These are phyloP conservation scores for Netta rufina DNA, from an alignment of 2,797 vertebrate species.

Conservation along the genomic window DNA sequence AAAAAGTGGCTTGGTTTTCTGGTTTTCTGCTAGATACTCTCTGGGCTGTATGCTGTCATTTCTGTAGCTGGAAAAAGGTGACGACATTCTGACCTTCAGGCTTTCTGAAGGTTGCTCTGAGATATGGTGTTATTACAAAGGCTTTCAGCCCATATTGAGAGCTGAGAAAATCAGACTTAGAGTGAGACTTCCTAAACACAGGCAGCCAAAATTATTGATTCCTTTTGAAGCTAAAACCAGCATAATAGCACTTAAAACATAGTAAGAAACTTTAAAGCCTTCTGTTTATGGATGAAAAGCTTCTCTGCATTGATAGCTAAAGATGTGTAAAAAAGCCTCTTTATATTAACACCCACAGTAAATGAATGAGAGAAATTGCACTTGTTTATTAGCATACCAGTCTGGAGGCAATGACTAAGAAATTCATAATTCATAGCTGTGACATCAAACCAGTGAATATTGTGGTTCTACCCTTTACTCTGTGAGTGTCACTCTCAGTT, in stretches of 20 bases:
- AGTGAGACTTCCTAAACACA: not conserved
- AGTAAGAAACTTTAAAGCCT: not conserved
- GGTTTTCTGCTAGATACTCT: not conserved
- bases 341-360: conserved; percentile 41
- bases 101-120: not conserved
- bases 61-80: not conserved
- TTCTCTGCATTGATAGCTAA: conserved; percentile 10
- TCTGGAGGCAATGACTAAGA: conserved; percentile 39
- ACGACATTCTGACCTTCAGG: not conserved
- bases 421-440: conserved; percentile 53
- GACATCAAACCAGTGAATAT: conserved; percentile 25
- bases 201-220: not conserved
- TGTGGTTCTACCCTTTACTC: not conserved
- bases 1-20: not conserved
- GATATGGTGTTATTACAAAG: not conserved
- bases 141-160: not conserved
- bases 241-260: conserved; percentile 8
- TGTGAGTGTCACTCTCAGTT: not conserved
- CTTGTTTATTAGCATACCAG: conserved; percentile 20
- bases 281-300: conserved; percentile 27
- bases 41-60: not conserved
- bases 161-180: not conserved
- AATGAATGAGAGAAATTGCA: conserved; percentile 52
- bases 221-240: not conserved
- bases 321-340: conserved; percentile 9